Evolutionary conservation across 1,140 invertebrate genomes (phyloP).

Genomic region (Panulirus ornatus): DNA sequence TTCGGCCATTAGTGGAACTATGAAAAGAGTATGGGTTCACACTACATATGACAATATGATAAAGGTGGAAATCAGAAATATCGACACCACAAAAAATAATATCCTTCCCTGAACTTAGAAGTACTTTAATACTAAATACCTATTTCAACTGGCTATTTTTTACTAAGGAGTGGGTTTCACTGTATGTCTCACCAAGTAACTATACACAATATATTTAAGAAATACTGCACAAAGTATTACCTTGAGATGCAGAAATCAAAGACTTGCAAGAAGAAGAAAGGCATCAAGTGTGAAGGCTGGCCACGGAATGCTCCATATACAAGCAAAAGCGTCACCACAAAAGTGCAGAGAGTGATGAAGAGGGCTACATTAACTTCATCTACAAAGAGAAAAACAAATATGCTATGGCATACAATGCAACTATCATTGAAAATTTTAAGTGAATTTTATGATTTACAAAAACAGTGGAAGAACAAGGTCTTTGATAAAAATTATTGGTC

Average conservation of each 20-base stretch:
- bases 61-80: too few relatives aligned
- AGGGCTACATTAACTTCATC: conserved; percentile 89
- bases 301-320: conserved; percentile 89
- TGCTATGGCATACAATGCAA: background rate
- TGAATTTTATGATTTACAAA: background rate
- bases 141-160: too few relatives aligned
- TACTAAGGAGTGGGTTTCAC: too few relatives aligned
- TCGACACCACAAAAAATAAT: too few relatives aligned
- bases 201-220: background rate
- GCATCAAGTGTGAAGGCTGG: conserved; percentile 89
- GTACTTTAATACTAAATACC: too few relatives aligned
- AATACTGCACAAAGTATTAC: conserved; percentile 80
- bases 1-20: too few relatives aligned
- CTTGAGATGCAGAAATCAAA: conserved; percentile 92
- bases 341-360: conserved; percentile 87
- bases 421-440: background rate
- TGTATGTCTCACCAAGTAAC: too few relatives aligned
- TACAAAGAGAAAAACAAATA: conserved; percentile 78
- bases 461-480: too few relatives aligned
- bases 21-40: too few relatives aligned
- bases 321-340: conserved; percentile 88
- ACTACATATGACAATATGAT: too few relatives aligned
- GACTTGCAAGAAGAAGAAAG: conserved; percentile 92
- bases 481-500: too few relatives aligned
- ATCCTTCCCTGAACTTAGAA: too few relatives aligned